Evolutionary conservation across 2,113 vertebrate species (phyloP), one percentile per base, ranked within the genome.

Genomic region (Zeus faber): DNA sequence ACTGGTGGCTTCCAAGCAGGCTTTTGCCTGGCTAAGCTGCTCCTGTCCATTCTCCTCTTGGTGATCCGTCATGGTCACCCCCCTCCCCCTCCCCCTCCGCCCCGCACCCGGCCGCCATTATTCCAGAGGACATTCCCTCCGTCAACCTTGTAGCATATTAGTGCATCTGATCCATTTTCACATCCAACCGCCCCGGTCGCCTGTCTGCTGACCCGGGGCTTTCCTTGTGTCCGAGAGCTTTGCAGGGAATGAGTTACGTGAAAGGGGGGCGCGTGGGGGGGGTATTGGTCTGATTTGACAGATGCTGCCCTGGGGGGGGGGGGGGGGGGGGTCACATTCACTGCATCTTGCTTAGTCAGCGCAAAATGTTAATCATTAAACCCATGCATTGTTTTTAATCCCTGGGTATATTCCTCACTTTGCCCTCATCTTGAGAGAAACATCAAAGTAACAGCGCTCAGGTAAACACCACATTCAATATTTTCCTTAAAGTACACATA

Each of bases 31-130:
- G 81, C 85, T 92, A 91, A 92, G 90, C 91, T 84, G 37, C 62
- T 83, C 86, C 83, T 86, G 77, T 85, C 90, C 89, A 87, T 89
- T 88, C 88, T 88, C 78, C 83, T 81, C 66, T 79, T 76, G 84
- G 88, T 89, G 83, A 94, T 95, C 91, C 90, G 88, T 95, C 92
- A 94, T 86, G 81, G 80, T 89, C 83, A 64, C 84, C 82, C 84
- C 81, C 81, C 75, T 70, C 77, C 75, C 65, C 67, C 45, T 40
- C 65, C 63, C 76, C 68, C 71, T 81, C 75, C 72, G 68, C 69
- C 46, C 0, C 63, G 82, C 72, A 73, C 87, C 88, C 83, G 18
- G 2, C 60, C 66, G 83, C 8, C 62, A 77, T 82, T 88, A 78
- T 89, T 88, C 67, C 78, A 78, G 55, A 85, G 81, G 85, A 79